These are phyloP conservation scores for Phortica okadai DNA, from an alignment of 2,888 invertebrate genomes.

Conservation along the genomic window DNA sequence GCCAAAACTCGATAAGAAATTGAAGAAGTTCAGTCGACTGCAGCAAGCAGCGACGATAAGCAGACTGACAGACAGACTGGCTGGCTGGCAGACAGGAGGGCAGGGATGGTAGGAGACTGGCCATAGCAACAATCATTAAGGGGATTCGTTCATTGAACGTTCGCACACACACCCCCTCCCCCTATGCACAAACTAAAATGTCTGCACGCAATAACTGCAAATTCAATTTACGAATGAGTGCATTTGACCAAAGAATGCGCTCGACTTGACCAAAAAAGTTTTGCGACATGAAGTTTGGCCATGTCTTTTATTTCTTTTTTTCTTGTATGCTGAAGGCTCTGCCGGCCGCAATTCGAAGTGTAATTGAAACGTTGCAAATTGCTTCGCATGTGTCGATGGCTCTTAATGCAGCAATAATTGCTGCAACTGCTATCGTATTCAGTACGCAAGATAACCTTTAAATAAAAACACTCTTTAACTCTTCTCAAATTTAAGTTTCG, in stretches of 20 bases:
- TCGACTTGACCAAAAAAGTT: constrained; percentile 15
- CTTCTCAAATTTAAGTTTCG: background rate
- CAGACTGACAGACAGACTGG: too few species aligned
- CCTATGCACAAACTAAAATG: background rate
- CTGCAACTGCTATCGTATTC: constrained; percentile 39
- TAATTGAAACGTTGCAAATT: constrained; percentile 61
- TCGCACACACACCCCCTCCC: too few species aligned
- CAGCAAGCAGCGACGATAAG: constrained; percentile 35
- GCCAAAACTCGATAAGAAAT: constrained; percentile 64
- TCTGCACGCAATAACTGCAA: constrained; percentile 50
- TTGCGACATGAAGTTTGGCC: background rate
- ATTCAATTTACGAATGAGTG: constrained; percentile 66
- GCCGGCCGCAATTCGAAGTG: constrained; percentile 51
- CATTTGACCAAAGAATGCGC: constrained; percentile 27
- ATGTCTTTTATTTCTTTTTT: background rate
- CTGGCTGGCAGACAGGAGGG: too few species aligned
- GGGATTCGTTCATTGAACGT: background rate
- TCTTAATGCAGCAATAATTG: constrained; percentile 31
- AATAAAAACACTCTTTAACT: background rate
- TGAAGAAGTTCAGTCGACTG: constrained; percentile 46
- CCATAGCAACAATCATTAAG: constrained; percentile 54
- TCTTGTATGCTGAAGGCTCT: background rate
- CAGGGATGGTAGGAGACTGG: background rate
- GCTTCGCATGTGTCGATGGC: constrained; percentile 34
- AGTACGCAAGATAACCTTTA: background rate